Percentiles rank a stretch among this genome's conserved stretches.
phyloP scores from a whole-genome alignment of 2,113 vertebrate species.

The Psittacara wagleri region DNA sequence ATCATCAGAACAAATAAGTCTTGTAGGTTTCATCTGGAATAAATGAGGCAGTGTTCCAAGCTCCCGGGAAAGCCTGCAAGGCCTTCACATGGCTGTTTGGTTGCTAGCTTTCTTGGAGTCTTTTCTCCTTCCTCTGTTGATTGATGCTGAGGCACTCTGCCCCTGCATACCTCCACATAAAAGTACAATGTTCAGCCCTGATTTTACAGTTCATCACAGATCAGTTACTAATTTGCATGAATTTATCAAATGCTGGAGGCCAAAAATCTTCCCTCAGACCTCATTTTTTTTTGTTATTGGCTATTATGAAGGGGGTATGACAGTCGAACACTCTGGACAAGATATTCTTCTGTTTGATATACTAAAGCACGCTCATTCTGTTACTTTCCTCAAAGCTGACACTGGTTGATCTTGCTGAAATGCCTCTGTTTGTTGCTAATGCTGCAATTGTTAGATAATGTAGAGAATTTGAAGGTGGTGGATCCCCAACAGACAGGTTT shows the following conservation, averaged over 20 bases:
- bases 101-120: not conserved
- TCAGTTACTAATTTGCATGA: not conserved
- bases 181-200: not conserved
- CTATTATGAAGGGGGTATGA: not conserved
- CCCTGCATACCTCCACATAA: not conserved
- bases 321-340: rapidly evolving
- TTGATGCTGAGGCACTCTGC: not conserved
- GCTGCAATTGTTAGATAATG: not conserved
- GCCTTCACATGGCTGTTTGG: not conserved
- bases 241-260: not conserved
- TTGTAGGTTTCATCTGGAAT: constrained; percentile 18
- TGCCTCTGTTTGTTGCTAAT: not conserved
- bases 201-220: not conserved
- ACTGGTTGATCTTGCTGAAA: not conserved
- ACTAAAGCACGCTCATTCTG: not conserved
- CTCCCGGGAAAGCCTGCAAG: not conserved
- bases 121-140: not conserved
- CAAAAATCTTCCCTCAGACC: not conserved
- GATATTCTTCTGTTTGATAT: not conserved
- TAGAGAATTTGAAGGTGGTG: not conserved
- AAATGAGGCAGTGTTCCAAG: constrained; percentile 47
- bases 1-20: not conserved
- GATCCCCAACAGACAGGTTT: not conserved
- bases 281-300: not conserved
- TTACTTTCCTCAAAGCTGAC: not conserved